Percentiles rank a stretch among this genome's conserved stretches.
phyloP scores from a whole-genome alignment of 2,888 invertebrate genomes.

The Leptogaster cylindrica region DNA sequence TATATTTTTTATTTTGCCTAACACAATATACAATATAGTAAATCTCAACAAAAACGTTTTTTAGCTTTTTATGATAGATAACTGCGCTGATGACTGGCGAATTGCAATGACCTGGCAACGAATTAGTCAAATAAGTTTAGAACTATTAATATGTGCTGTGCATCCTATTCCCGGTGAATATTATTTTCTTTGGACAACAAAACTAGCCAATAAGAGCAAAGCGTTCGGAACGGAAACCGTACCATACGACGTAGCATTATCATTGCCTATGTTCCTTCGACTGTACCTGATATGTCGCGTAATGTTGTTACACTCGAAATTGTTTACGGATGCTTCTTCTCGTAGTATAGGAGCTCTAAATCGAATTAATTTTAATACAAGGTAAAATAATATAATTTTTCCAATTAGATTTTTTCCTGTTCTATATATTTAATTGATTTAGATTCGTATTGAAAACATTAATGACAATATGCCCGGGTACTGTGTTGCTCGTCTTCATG shows the following conservation, averaged over 20 bases:
- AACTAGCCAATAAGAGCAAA: conserved; percentile 86
- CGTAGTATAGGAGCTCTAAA: conserved; percentile 97
- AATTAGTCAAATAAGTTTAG: conserved; percentile 89
- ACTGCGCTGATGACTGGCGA: conserved; percentile 99
- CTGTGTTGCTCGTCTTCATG: conserved; percentile 97
- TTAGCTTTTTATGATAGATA: conserved; percentile 99
- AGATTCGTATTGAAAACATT: conserved; percentile 94
- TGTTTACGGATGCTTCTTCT: conserved; percentile 99
- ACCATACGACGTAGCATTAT: conserved; percentile 95
- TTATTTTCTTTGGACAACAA: conserved; percentile 95
- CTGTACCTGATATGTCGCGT: conserved; percentile 99
- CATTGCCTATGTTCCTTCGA: conserved; percentile 99
- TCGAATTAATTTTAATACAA: conserved; percentile 98
- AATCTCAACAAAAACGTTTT: too few relatives aligned
- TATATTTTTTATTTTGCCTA: too few relatives aligned
- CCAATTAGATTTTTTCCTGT: neutral
- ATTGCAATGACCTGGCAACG: conserved; percentile 99
- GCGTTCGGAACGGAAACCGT: conserved; percentile 74
- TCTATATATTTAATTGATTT: neutral
- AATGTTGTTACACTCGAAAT: conserved; percentile 98
- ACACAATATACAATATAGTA: too few relatives aligned
- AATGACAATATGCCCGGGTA: conserved; percentile 99
- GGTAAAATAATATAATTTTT: conserved; percentile 58
- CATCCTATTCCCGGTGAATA: conserved; percentile 98
- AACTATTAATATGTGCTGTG: conserved; percentile 94